Conservation (phyloP, 2,113 vertebrate genomes). For the Egretta garzetta region DNA sequence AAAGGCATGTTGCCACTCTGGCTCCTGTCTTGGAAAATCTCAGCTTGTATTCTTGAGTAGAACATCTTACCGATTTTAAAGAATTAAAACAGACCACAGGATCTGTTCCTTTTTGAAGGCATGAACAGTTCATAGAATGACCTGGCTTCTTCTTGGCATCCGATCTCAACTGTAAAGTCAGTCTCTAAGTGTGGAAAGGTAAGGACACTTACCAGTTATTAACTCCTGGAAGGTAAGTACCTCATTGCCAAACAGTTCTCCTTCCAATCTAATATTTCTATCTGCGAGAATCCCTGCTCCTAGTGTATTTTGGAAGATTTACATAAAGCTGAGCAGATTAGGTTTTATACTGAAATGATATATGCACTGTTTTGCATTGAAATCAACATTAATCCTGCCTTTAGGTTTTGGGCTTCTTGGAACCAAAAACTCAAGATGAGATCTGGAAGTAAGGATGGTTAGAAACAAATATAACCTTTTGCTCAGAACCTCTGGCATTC, state of each 20-base stretch:
- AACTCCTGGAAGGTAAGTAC: not conserved
- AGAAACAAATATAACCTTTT: not conserved
- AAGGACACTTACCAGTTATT: not conserved
- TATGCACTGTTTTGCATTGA: not conserved
- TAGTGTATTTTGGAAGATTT: not conserved
- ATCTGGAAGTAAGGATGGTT: not conserved
- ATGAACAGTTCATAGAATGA: not conserved
- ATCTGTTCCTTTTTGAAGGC: not conserved
- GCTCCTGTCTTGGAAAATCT: slow-evolving; percentile 55
- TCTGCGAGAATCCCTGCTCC: not conserved
- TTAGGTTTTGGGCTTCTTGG: not conserved
- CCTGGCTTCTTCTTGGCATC: not conserved
- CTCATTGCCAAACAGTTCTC: not conserved
- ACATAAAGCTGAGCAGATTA: not conserved
- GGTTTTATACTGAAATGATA: not conserved
- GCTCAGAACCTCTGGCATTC: not conserved
- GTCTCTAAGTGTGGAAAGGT: not conserved
- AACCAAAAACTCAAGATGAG: not conserved
- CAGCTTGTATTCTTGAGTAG: not conserved
- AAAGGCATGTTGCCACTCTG: slow-evolving; percentile 36
- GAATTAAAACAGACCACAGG: not conserved
- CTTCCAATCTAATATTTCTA: not conserved
- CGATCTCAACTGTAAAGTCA: not conserved
- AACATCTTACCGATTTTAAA: not conserved
- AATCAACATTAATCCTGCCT: not conserved